Evolutionary conservation across 2,797 vertebrate species (phyloP), one percentile per base, ranked within the genome.

Genomic region (Sebastiscus tertius): DNA sequence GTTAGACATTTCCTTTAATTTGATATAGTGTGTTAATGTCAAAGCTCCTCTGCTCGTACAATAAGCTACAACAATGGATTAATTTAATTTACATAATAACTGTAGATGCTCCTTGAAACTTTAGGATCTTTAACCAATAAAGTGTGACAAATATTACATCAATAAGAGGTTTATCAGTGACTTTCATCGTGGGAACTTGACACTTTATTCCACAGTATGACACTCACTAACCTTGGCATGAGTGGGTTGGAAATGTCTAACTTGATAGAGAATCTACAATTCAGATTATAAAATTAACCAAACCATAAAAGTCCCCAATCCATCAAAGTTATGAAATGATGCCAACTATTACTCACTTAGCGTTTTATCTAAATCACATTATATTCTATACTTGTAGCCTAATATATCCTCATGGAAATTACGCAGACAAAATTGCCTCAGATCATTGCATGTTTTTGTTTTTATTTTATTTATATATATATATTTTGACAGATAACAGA

Each of bases 181-280:
- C 24, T 39, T 31, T 52, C 18, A 61, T 71, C 5, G 20, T 55
- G 42, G 55, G 5, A 69, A 59, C 14, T 14, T 54, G 6, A n/a
- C 33, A 8, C 26, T 72, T 76, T 39, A 33, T 29, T 27, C 6
- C 13, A 54, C 34, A 72, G 18, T 31, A 46, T 36, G 36, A 66
- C 16, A 11, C 22, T 58, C 12, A 52, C 2, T 49, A 2, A 29
- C 5, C 6, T 60, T 2, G 29, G 18, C 33, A 72, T 60, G 9
- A 31, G 8, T 61, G 22, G 2, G 36, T 33, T 31, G 29, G 10
- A 33, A 33, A 77, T 4, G 13, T 24, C 6, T 16, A 4, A 60
- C n/a, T 36, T 54, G 20, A 68, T 76, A 8, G 46, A 72, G 5
- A 56, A 82, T 73, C 54, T 74, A 34, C 11, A 75, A 52, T 16